Base-by-base conservation (phyloP, 2,113 vertebrate genomes). In the Salvelinus fontinalis region DNA sequence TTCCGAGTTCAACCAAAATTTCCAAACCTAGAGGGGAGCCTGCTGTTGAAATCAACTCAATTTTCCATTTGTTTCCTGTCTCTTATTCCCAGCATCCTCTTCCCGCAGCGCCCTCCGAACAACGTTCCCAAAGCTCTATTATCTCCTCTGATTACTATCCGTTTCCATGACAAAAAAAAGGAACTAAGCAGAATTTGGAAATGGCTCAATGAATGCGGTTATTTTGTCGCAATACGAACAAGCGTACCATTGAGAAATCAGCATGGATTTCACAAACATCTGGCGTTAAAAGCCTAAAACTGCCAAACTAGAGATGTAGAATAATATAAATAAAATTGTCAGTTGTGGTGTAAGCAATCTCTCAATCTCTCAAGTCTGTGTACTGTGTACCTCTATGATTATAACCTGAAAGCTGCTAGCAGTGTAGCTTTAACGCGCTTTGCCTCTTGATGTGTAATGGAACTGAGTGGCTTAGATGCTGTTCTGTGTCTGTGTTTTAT, bases 211-310 rank as follows among this genome's bases (percentile, higher is more conserved):
- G 75, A 79, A 79, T 89, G 86, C 71, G 18, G 29, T 68, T 71
- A 71, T 79, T 79, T 78, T 29, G 57, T 70, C 8, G 74, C 70
- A 74, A 77, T 80, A 77, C 71, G 29, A 78, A 76, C 79, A 31
- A 60, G 83, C 64, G 22, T 3, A 3, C 73, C 80, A 81, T 87
- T 87, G 87, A 88, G 75, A 75, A 64, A 51, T 72, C 81, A 22
- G 39, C 51, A 85, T 69, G 86, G 83, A 82, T 81, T 82, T 88
- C 85, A 74, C 79, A 80, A 85, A 91, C 90, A 90, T 87, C 91
- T 92, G 90, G 85, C 24, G 62, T 83, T 82, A 75, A 85, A 75
- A 77, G 68, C 1, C 4, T 5, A 24, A 26, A 49, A 49, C 67
- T 12, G 29, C 18, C 0, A 51, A 51, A 16, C 49, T 51, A 16